Evolutionary conservation across 1,140 invertebrate species (phyloP).

Genomic region (Halyomorpha halys): DNA sequence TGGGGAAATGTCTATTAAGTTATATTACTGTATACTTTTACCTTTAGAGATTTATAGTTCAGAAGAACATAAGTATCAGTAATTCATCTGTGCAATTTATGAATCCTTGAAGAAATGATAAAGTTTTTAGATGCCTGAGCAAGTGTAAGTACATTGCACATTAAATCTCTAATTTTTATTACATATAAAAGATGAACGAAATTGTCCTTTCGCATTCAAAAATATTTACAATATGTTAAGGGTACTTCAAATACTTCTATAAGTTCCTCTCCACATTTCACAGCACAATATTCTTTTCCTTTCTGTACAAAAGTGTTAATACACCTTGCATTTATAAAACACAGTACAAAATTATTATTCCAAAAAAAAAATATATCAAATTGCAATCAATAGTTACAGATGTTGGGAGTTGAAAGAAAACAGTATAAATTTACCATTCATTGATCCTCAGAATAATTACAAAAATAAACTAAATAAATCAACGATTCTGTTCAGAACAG

Average conservation of each 20-base stretch:
- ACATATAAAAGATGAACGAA: background rate
- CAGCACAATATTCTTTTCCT: constrained; percentile 19
- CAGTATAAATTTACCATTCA: constrained; percentile 2
- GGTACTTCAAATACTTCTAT: constrained; percentile 5
- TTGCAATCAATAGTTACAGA: constrained; percentile 14
- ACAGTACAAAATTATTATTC: constrained; percentile 25
- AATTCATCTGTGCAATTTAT: too few species aligned
- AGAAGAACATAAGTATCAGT: too few species aligned
- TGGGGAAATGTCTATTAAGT: too few species aligned
- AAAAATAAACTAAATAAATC: background rate
- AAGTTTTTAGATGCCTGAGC: constrained; percentile 6
- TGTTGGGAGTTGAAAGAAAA: background rate
- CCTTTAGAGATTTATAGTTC: too few species aligned
- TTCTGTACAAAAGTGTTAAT: constrained; percentile 12
- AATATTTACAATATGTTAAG: constrained; percentile 21
- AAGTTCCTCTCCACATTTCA: constrained; percentile 22
- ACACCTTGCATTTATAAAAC: constrained; percentile 25
- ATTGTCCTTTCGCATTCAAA: constrained; percentile 16
- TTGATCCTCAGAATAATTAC: background rate
- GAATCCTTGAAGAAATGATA: background rate
- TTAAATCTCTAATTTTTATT: constrained; percentile 13
- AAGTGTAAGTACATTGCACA: constrained; percentile 22
- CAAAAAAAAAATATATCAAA: constrained; percentile 10
- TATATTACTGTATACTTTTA: too few species aligned
- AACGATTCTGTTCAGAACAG: background rate